Base-by-base conservation (phyloP, 2,888 invertebrate species). In the Pristionchus mayeri region DNA sequence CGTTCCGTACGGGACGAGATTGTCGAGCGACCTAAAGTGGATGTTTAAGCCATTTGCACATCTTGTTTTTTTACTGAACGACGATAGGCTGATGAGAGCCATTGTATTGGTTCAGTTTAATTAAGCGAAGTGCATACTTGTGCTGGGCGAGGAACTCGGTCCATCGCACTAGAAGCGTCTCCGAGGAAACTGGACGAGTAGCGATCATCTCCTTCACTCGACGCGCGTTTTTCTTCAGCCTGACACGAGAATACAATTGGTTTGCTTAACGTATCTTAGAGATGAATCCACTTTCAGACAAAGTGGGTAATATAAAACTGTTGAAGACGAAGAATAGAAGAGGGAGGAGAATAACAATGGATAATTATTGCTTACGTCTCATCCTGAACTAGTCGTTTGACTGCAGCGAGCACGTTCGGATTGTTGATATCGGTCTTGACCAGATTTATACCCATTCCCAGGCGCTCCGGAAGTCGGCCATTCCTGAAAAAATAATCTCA, bases 101-200 rank as follows among this genome's bases (percentile, higher is more conserved):
- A n/a, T n/a, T n/a, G n/a, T n/a, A n/a, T n/a, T n/a, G n/a, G n/a
- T n/a, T n/a, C n/a, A n/a, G n/a, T n/a, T n/a, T n/a, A n/a, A n/a
- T n/a, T n/a, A n/a, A n/a, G n/a, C n/a, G n/a, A 11, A 13, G n/a
- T 9, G 30, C 24, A 2, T 37, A 80, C 76, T 85, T 89, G 88
- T 89, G 89, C 85, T 89, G 86, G 11, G 89, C 90, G 27, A 88
- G 75, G 67, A 90, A 89, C 76, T 88, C 89, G 0, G 90, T 88
- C 89, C 89, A 90, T 75, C 81, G 60, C 4, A 89, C 85, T 27
- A 90, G 88, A 30, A 88, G 87, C 60, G 87, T 86, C 63, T 87
- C 88, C 1, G 89, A 85, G 34, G 88, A 86, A 24, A 89, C 84
- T 2, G 90, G 90, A 80, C 89, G 87, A 13, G 86, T 75, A 21